Conservation (phyloP, 2,113 vertebrate species). For the Hypanus sabinus region DNA sequence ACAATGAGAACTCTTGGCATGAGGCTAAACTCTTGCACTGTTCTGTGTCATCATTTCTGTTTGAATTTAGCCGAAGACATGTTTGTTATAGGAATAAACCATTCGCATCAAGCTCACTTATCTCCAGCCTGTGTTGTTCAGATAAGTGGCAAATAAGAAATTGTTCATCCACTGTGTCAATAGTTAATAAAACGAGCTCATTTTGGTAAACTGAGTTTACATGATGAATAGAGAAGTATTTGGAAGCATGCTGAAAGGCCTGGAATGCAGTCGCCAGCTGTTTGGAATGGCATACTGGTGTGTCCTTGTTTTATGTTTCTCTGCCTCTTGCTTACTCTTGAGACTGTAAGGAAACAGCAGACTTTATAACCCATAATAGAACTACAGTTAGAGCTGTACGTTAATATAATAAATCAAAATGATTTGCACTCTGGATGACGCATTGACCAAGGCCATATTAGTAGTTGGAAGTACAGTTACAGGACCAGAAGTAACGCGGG, state of each 20-base stretch:
- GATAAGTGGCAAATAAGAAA: conserved; percentile 50
- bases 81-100: conserved; percentile 53
- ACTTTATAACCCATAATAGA: neutral
- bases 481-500: neutral
- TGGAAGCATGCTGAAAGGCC: neutral
- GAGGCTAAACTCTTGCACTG: conserved; percentile 49
- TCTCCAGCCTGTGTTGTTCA: conserved; percentile 51
- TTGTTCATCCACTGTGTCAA: conserved; percentile 39
- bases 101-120: conserved; percentile 52
- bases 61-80: conserved; percentile 48
- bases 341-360: neutral
- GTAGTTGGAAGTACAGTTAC: neutral
- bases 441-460: neutral
- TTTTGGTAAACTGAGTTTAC: conserved; percentile 39
- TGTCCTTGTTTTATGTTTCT: neutral
- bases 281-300: neutral
- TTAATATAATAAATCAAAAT: conserved; percentile 32
- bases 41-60: conserved; percentile 40
- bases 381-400: neutral
- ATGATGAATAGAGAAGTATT: conserved; percentile 19
- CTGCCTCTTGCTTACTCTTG: neutral
- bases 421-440: neutral
- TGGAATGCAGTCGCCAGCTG: conserved; percentile 10
- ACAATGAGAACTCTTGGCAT: conserved; percentile 49
- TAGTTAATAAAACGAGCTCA: conserved; percentile 42